phyloP scores from a whole-genome alignment of 2,113 vertebrate species.

The Sander lucioperca region DNA sequence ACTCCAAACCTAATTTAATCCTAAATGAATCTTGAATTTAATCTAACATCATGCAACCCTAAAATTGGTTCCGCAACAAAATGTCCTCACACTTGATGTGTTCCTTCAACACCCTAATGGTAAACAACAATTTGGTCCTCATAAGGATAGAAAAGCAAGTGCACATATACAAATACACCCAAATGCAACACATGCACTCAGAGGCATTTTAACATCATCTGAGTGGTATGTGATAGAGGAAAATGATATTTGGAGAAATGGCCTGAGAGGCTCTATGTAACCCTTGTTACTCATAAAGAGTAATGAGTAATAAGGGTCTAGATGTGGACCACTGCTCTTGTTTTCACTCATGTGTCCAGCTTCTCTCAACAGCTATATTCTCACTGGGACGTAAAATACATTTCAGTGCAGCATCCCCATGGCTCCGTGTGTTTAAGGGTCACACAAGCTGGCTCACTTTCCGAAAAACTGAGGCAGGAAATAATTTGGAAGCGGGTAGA shows the following conservation, averaged over 20 bases:
- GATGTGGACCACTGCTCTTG: conserved; percentile 53
- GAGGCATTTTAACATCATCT: conserved; percentile 20
- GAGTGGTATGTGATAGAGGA: conserved; percentile 32
- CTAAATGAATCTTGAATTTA: not conserved
- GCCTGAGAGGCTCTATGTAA: conserved; percentile 52
- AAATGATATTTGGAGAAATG: conserved; percentile 67
- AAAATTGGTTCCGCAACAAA: not conserved
- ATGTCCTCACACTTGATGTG: not conserved
- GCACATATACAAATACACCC: conserved; percentile 7
- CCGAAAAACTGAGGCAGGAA: not conserved
- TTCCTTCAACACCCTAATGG: not conserved
- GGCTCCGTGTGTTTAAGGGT: conserved; percentile 8
- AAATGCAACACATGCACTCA: conserved; percentile 11
- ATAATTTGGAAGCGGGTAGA: not conserved
- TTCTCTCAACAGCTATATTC: conserved; percentile 42
- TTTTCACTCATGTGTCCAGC: conserved; percentile 38
- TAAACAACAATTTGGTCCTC: not conserved
- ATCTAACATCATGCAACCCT: not conserved
- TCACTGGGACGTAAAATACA: conserved; percentile 54
- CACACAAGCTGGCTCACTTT: not conserved
- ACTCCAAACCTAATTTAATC: not conserved
- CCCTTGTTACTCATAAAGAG: conserved; percentile 62
- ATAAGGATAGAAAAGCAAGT: conserved; percentile 1
- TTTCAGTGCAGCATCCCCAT: conserved; percentile 27
- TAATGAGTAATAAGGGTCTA: conserved; percentile 51